Base-by-base conservation (phyloP, 2,888 invertebrate genomes). In the Ichneumon xanthorius region DNA sequence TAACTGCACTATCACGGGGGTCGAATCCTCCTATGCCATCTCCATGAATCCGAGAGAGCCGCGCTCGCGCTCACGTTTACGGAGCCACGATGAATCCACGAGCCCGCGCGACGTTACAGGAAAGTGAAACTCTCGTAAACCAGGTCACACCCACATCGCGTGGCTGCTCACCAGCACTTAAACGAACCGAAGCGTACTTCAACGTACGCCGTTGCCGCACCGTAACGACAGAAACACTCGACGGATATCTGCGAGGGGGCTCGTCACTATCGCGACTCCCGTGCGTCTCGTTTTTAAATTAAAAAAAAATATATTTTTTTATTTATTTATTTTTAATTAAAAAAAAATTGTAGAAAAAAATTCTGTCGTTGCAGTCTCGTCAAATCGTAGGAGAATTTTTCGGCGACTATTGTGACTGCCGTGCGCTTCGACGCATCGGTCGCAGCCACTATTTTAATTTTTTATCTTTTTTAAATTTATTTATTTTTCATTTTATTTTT, bases 81-180 rank as follows among this genome's bases (percentile, higher is more conserved):
- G 65, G 37, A 22, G 19, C 19, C 37, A 50, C 71, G 82, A 70
- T 50, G 61, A 61, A 61, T 61, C 61, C 61, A 61, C 61, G 61
- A 61, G 61, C 33, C 30, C 61, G 86, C 88, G 83, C 90, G 90
- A 91, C 91, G 91, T 91, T 92, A 92, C 93, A 93, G 93, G 93
- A 93, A 93, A 94, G 94, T 94, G 94, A 94, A 94, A 94, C 94
- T 93, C 93, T 93, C 91, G 92, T 92, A 94, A 94, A 94, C 92
- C 92, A 92, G 94, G 94, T 94, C 94, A 94, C 94, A 94, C 94
- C 93, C 93, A 94, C 93, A 94, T 93, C 91, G 92, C 89, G 89
- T 76, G 70, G 77, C 65, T 78, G 70, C 58, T 76, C 55, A 61
- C 76, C 73, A 70, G 58, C 68, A 78, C 79, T 82, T 58, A 26